Base-by-base conservation (phyloP, 2,888 invertebrate genomes). In the Erebia aethiops region DNA sequence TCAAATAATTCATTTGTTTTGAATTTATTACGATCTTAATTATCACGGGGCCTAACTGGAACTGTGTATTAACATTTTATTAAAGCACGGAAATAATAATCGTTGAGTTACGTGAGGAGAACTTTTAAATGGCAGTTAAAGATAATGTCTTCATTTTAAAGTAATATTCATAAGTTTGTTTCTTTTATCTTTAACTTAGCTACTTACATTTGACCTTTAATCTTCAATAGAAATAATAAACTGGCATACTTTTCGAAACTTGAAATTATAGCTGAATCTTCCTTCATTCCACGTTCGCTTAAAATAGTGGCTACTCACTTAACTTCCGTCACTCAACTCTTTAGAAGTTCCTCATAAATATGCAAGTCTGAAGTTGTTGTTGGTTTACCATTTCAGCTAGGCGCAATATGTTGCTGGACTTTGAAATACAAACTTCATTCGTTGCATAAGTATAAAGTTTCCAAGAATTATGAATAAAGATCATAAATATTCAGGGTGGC, bases 271-370 rank as follows among this genome's bases (percentile, higher is more conserved):
- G 21, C 46, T 1, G 21, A 18, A 14, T 16, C 41, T n/a, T 16
- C n/a, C 57, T 73, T 67, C 60, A 60, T 69, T 67, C 56, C 60
- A 46, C 67, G 67, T 72, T 72, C 58, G 51, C 58, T 62, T 61
- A n/a, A 72, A 62, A 69, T 43, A 84, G 79, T 79, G 81, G 82
- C 83, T 83, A 86, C 86, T 88, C 87, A 88, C 86, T 88, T 88
- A 88, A 87, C 87, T 90, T 85, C 82, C 87, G 87, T 90, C 90
- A 87, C 87, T 88, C 88, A 87, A 87, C 87, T 87, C 87, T 88
- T 87, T 86, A 81, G 82, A 87, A 88, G 56, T 56, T 46, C 85
- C 87, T 90, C 89, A 89, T 89, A 89, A 90, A 90, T 90, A 89
- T 89, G 88, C 90, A 88, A 87, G 84, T 41, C 21, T 18, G 43